Base-by-base conservation (phyloP, 1,140 invertebrate genomes). In the Drosophila saltans region DNA sequence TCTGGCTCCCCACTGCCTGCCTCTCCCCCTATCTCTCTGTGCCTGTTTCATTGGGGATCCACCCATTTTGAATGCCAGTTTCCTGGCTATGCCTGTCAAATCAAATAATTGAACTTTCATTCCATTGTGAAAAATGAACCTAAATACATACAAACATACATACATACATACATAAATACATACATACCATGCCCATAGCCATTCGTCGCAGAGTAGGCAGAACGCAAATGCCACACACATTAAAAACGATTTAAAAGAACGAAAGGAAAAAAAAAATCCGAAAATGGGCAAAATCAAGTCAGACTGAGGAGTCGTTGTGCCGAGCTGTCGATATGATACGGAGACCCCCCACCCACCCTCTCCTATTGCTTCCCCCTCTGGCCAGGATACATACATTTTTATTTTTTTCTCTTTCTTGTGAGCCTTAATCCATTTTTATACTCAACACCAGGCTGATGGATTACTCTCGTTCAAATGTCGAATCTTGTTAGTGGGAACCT, bases 41-140 rank as follows among this genome's bases (percentile, higher is more conserved):
- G 9, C 5, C 33, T 55, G 65, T 21, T 36, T 36, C 33, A 3
- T 36, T 5, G 79, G 45, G 41, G 64, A 59, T 43, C 76, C 68
- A 36, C 57, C 62, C 62, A 62, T 73, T 58, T 80, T 69, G 73
- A 61, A 67, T 68, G 74, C 55, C 74, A 69, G 74, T n/a, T 59
- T 65, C 61, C 67, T 77, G 72, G 60, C 79, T 60, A 56, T 58
- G 79, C 56, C 83, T 88, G 82, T 86, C 82, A 86, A 86, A 86
- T 86, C 82, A 86, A 86, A 86, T 88, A 86, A 86, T 86, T 86
- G 79, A 86, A 88, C 83, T 88, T 86, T 88, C 83, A 80, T 80
- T 82, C 75, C 83, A 86, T 88, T 86, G 79, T 86, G 79, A 86
- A 86, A 88, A 85, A 85, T 85, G 79, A 86, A 79, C 65, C 45